These are phyloP conservation scores for Uropsilus gracilis DNA, from an alignment of 2,113 vertebrate species.

Conservation along the genomic window DNA sequence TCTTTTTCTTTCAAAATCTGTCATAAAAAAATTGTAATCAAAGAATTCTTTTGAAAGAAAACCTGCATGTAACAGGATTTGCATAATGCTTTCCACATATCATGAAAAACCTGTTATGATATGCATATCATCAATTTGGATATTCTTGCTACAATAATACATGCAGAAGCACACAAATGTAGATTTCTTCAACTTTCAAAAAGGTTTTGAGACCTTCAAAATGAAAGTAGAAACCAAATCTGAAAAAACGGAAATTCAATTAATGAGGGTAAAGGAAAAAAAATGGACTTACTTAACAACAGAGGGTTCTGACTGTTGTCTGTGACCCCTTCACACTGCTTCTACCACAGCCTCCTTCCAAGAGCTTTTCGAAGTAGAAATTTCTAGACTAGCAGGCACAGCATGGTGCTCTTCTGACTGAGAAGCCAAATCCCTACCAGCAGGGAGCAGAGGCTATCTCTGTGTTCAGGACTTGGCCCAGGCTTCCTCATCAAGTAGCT, in stretches of 20 bases:
- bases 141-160: neutral
- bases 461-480: neutral
- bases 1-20: constrained; percentile 25
- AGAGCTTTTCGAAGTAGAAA: neutral
- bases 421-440: neutral
- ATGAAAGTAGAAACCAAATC: neutral
- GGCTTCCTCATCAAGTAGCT: neutral
- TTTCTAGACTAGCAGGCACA: accelerated
- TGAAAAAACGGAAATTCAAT: neutral
- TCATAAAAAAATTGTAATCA: constrained; percentile 1
- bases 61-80: neutral
- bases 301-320: neutral
- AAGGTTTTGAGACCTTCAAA: neutral
- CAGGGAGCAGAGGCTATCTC: neutral
- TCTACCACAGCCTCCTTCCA: neutral
- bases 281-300: too few species aligned
- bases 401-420: neutral
- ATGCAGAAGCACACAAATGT: neutral
- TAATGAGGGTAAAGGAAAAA: neutral
- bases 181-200: neutral
- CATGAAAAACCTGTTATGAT: constrained; percentile 2
- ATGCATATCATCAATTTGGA: neutral
- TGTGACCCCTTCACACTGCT: neutral
- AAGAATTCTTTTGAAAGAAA: constrained; percentile 53
- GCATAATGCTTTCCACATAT: neutral